A percentile compares a stretch with the other conserved stretches of the same genome.
phyloP scores from a whole-genome alignment of 2,797 vertebrate genomes.

The Neopelma chrysocephalum region DNA sequence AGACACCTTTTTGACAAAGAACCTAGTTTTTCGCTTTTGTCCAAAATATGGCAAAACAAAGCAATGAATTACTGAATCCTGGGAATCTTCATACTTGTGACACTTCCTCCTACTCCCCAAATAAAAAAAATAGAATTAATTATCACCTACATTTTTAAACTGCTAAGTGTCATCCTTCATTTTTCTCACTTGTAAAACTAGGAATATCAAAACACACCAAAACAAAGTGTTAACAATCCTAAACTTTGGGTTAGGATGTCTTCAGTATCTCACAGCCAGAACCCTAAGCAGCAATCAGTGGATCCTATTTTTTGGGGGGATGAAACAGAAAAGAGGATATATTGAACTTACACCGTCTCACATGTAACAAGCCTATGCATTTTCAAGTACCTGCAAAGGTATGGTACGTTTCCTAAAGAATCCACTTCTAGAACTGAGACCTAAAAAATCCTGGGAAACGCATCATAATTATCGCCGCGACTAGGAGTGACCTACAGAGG shows the following conservation, averaged over 20 bases:
- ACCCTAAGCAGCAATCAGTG: neutral
- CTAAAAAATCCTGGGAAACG: neutral
- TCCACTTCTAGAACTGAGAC: neutral
- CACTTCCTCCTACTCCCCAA: neutral
- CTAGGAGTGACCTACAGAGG: neutral
- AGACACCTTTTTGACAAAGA: neutral
- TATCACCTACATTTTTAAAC: neutral
- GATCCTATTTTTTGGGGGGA: neutral
- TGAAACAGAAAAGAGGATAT: neutral
- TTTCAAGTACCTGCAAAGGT: neutral
- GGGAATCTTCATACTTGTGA: neutral
- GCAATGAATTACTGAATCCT: neutral
- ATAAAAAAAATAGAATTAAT: neutral
- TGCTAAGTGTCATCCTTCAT: neutral
- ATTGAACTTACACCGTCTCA: neutral
- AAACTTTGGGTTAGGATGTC: neutral
- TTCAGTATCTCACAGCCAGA: neutral
- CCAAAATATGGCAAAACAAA: neutral
- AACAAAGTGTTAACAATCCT: neutral
- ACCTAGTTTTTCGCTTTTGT: neutral
- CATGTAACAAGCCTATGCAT: neutral
- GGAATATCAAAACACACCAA: neutral
- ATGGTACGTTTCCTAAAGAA: neutral
- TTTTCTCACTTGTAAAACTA: neutral
- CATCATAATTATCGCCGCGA: too few species aligned